A percentile compares a stretch with the other conserved stretches of the same genome.
Conservation (phyloP, 1,140 invertebrate genomes). For the Gerris buenoi region DNA sequence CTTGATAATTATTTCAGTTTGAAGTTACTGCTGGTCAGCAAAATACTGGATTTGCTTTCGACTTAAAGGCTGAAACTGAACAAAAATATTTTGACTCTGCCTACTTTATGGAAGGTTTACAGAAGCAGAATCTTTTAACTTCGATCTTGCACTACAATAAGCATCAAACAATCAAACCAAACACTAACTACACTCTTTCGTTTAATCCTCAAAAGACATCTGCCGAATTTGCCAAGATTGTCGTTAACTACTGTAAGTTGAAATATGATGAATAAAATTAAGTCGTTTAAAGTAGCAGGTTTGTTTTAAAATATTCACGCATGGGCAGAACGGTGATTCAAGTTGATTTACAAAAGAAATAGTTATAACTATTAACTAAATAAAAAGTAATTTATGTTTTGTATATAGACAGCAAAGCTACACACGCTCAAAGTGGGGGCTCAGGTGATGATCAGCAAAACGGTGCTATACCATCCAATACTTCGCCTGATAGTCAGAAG, state of each 20-base stretch:
- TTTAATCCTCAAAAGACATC: conserved; percentile 22
- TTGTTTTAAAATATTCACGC: no score
- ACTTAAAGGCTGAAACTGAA: conserved; percentile 34
- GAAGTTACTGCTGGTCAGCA: conserved; percentile 19
- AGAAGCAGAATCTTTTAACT: conserved; percentile 21
- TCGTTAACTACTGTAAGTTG: conserved; percentile 12
- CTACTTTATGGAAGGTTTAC: background rate
- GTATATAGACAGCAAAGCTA: no score
- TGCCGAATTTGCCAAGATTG: conserved; percentile 19
- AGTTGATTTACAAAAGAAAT: no score
- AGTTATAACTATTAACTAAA: no score
- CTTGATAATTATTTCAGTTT: conserved; percentile 4
- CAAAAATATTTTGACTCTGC: conserved; percentile 25
- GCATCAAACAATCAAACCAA: conserved; percentile 15
- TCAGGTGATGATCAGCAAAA: background rate
- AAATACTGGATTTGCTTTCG: conserved; percentile 32
- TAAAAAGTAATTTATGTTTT: no score
- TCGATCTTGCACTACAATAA: conserved; percentile 19
- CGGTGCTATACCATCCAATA: background rate
- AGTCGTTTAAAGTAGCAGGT: no score
- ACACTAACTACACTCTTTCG: conserved; percentile 14
- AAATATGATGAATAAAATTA: no score
- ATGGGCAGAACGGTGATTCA: no score
- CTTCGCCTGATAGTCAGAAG: conserved; percentile 27
- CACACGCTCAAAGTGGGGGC: no score